These are phyloP conservation scores for Sinelater perroti DNA, from an alignment of 2,888 invertebrate genomes.

Conservation along the genomic window DNA sequence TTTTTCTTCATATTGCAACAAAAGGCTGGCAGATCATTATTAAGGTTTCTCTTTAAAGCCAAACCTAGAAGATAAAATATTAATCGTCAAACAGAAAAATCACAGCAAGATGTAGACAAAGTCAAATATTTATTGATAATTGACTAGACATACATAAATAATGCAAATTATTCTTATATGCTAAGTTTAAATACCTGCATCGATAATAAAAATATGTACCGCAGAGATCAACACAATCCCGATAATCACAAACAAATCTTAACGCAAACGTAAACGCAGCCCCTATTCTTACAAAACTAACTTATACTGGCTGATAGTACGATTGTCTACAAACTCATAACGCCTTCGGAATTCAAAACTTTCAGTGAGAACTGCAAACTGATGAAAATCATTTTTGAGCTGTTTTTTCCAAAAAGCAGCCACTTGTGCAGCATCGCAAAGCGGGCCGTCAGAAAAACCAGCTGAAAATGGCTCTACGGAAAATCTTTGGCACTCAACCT, in stretches of 20 bases:
- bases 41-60: too few species aligned
- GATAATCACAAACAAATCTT: constrained; percentile 32
- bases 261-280: constrained; percentile 16
- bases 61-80: too few species aligned
- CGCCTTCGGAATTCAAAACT: too few species aligned
- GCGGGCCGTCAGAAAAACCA: too few species aligned
- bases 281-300: constrained; percentile 14
- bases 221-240: constrained; percentile 35
- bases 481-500: constrained; percentile 43
- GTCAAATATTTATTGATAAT: constrained; percentile 34
- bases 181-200: constrained; percentile 26
- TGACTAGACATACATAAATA: constrained; percentile 35
- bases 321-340: too few species aligned
- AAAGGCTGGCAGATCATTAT: too few species aligned
- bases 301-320: constrained; percentile 15
- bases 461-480: too few species aligned
- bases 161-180: constrained; percentile 27
- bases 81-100: too few species aligned
- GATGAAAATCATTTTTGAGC: too few species aligned
- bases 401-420: not conserved
- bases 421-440: too few species aligned
- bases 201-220: constrained; percentile 20
- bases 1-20: too few species aligned
- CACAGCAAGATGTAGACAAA: constrained; percentile 14
- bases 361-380: too few species aligned